These are phyloP conservation scores for Trypoxylus dichotomus DNA, from an alignment of 1,140 invertebrate species.

Conservation along the genomic window DNA sequence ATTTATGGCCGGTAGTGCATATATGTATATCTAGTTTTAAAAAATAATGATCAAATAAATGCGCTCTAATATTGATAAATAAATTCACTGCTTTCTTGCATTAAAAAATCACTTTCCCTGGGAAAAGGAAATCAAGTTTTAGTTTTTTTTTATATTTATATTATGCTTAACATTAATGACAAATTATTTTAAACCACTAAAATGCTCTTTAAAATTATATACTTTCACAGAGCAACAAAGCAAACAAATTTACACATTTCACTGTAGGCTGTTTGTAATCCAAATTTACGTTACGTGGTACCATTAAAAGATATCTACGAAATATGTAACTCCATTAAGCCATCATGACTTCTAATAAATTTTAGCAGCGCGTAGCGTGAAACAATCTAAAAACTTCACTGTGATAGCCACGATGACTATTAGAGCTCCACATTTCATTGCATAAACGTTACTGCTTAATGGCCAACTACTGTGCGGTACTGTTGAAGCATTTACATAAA, in stretches of 20 bases:
- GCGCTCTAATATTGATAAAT: too few species aligned
- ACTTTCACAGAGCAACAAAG: too few species aligned
- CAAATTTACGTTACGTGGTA: neutral
- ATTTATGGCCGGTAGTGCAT: too few species aligned
- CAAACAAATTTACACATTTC: neutral
- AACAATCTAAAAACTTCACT: neutral
- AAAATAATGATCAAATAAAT: too few species aligned
- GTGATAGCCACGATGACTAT: constrained; percentile 11
- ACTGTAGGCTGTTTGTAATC: neutral
- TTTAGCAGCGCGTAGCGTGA: neutral
- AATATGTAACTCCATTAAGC: neutral
- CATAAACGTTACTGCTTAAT: neutral
- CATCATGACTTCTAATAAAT: neutral
- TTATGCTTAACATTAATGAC: too few species aligned
- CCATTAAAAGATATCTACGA: neutral
- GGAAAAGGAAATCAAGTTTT: too few species aligned
- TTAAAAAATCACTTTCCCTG: too few species aligned
- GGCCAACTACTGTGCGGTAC: constrained; percentile 12
- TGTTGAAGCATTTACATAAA: constrained; percentile 13
- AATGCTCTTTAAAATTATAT: too few species aligned
- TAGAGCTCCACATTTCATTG: constrained; percentile 3
- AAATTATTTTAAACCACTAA: too few species aligned
- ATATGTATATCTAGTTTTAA: too few species aligned
- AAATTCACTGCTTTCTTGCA: too few species aligned
- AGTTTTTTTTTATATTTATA: too few species aligned